Evolutionary conservation across 2,113 vertebrate genomes (phyloP).

Genomic region (Electrona antarctica): DNA sequence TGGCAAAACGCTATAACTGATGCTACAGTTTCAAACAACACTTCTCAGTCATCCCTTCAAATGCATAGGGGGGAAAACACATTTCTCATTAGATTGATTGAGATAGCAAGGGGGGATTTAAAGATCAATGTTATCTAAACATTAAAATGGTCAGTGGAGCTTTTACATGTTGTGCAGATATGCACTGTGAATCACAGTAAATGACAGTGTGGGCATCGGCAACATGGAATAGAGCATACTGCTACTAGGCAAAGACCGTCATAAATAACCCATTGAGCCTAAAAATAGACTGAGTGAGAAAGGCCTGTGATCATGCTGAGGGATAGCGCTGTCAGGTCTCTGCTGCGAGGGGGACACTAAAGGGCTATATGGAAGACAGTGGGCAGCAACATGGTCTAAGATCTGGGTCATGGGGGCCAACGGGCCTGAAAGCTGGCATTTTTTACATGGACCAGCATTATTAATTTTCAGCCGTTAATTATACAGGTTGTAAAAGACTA

Average conservation of each 20-base stretch:
- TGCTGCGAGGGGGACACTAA: slow-evolving; percentile 45
- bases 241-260: slow-evolving; percentile 53
- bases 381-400: not conserved
- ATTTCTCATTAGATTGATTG: no score
- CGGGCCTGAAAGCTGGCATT: no score
- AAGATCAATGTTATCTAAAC: not conserved
- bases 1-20: not conserved
- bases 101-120: not conserved
- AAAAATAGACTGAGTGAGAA: slow-evolving; percentile 51
- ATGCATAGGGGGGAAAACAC: not conserved
- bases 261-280: slow-evolving; percentile 62
- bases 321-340: slow-evolving; percentile 47
- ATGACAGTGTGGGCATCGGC: slow-evolving; percentile 5
- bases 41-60: not conserved
- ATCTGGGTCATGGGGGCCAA: not conserved
- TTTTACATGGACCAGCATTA: no score
- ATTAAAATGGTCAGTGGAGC: not conserved
- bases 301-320: slow-evolving; percentile 40
- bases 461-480: no score
- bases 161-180: not conserved
- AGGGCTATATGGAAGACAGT: slow-evolving; percentile 20
- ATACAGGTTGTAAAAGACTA: no score
- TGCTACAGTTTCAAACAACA: not conserved
- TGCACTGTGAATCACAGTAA: slow-evolving; percentile 1
- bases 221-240: slow-evolving; percentile 37